These are phyloP conservation scores for Microctonus aethiopoides DNA, from an alignment of 2,888 invertebrate genomes.

Conservation along the genomic window DNA sequence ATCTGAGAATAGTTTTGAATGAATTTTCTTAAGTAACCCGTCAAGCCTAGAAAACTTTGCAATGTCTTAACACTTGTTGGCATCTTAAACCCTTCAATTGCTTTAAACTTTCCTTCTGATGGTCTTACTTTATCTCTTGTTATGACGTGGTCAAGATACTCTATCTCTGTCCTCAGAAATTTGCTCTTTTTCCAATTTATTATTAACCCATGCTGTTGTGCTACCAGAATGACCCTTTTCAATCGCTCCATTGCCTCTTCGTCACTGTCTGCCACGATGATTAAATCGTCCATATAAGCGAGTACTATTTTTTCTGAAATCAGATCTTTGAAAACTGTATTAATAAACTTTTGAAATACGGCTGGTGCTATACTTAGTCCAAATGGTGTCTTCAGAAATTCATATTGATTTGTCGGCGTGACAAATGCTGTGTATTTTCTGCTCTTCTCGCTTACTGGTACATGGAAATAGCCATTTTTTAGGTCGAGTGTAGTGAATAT, in stretches of 20 bases:
- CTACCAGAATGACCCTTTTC: no score
- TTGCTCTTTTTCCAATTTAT: no score
- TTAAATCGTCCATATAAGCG: slow-evolving; percentile 42
- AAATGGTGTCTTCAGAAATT: not conserved
- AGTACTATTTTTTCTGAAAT: slow-evolving; percentile 26
- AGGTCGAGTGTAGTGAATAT: no score
- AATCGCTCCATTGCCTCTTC: no score
- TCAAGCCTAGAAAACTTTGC: slow-evolving; percentile 42
- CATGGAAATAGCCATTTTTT: slow-evolving; percentile 44
- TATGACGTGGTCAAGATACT: slow-evolving; percentile 37
- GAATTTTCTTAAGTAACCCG: slow-evolving; percentile 45
- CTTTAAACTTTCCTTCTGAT: slow-evolving; percentile 35
- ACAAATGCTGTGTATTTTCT: no score
- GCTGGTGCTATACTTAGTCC: slow-evolving; percentile 38
- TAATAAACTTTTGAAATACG: slow-evolving; percentile 1
- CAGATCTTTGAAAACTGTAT: slow-evolving; percentile 19
- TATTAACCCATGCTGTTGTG: no score
- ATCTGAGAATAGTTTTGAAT: slow-evolving; percentile 41
- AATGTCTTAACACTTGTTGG: slow-evolving; percentile 26
- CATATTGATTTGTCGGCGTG: no score
- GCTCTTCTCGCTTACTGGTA: no score
- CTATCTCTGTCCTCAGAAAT: no score
- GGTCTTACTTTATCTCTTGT: slow-evolving; percentile 30
- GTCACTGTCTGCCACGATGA: no score
- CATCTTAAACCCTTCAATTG: slow-evolving; percentile 37